Base-by-base conservation (phyloP, 1,140 invertebrate species). In the Heliothis virescens region DNA sequence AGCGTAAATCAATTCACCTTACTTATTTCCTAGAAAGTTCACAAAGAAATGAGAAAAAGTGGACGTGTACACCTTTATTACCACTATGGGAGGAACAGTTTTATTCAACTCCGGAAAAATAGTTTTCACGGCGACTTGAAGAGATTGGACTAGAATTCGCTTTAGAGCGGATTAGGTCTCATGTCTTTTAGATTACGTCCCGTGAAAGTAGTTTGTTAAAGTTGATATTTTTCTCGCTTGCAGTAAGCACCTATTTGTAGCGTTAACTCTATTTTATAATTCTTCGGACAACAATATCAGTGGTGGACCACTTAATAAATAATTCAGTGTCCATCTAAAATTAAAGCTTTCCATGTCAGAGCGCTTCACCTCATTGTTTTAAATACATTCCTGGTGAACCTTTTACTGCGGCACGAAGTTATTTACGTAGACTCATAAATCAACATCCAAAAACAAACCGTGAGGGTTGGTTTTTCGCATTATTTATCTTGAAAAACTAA, bases 1-100 rank as follows among this genome's bases (percentile, higher is more conserved):
- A 67, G 53, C 81, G 82, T 86, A 88, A 88, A 88, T 86, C 86
- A 88, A 85, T 85, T 86, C 79, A 73, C 69, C 71, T 83, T 79
- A 75, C 79, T 72, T 83, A 82, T 82, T 82, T 79, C 79, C 79
- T 72, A 55, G 16, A 9, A 71, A 77, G 47, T 55, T 69, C 21
- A 16, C 21, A 57, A 60, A 79, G 48, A 77, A 78, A 83, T 65
- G 63, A 84, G 78, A 74, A 82, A 84, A 74, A 34, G 41, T 48
- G 9, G 50, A 73, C 48, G 18, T 59, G 77, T 65, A 74, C 50
- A 41, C 55, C 69, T 79, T 79, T 83, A 83, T 83, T 79, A 83
- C 79, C 16, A 71, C 65, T 79, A 55, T 83, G 80, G 82, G 79
- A 83, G 53, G 76, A 80, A 81, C 81, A 83, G 50, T 18, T 77